Percentiles rank a stretch among this genome's conserved stretches.
Conservation (phyloP, 2,797 vertebrate species). For the Catostomus latipinnis region DNA sequence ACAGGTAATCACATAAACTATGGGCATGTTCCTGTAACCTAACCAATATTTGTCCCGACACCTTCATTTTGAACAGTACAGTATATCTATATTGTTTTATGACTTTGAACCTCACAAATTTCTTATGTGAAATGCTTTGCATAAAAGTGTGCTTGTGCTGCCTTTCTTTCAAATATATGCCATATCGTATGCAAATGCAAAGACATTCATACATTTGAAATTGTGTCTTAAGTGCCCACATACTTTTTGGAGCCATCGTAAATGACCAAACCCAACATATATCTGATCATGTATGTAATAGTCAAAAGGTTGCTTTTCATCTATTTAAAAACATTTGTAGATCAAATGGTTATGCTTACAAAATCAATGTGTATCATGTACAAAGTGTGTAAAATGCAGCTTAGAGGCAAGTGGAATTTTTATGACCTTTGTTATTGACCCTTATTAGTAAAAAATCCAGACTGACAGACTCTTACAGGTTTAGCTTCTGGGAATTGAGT, state of each 20-base stretch:
- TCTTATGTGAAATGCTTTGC: too few species aligned
- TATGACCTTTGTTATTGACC: conserved; percentile 22
- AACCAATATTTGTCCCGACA: too few species aligned
- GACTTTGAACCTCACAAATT: too few species aligned
- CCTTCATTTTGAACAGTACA: too few species aligned
- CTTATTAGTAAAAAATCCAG: conserved; percentile 10
- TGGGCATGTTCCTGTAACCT: too few species aligned
- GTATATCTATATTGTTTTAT: too few species aligned
- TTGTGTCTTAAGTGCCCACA: too few species aligned
- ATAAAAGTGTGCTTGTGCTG: too few species aligned
- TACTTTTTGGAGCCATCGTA: too few species aligned
- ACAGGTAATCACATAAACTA: too few species aligned
- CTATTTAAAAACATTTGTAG: neutral
- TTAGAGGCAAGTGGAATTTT: conserved; percentile 32
- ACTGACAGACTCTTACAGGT: conserved; percentile 34
- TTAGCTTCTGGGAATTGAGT: conserved; percentile 14
- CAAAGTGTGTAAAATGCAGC: conserved; percentile 29
- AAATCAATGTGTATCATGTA: conserved; percentile 51
- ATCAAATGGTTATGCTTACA: conserved; percentile 10
- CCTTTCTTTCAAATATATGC: neutral
- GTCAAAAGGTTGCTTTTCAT: conserved; percentile 31
- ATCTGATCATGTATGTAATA: neutral
- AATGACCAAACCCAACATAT: neutral
- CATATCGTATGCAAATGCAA: too few species aligned
- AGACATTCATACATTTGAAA: too few species aligned